Evolutionary conservation across 1,140 invertebrate species (phyloP), one percentile per base, ranked within the genome.

Genomic region (Holotrichia oblita): DNA sequence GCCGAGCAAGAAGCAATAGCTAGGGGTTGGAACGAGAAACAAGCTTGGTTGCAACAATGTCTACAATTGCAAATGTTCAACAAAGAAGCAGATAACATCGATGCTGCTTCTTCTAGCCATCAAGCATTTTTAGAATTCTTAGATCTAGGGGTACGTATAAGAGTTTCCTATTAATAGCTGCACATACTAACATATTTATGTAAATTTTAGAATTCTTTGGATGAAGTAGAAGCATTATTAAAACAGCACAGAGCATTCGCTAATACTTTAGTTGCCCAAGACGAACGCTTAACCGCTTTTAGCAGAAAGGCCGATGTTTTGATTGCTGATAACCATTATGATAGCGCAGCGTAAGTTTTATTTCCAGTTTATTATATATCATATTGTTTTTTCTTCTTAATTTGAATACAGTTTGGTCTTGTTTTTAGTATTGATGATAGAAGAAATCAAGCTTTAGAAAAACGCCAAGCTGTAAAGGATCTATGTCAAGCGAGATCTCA

Each of bases 181-280:
- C n/a, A 17, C 3, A 55, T 6, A 55, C 48, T 55, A 55, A 55
- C 48, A 10, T 55, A 17, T 17, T 17, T 55, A 17, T 17, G 89
- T 73, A 20, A 76, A 74, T 59, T 73, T 80, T 59, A 48, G 94
- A 92, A 94, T 81, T 97, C 96, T 0, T 89, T 99, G 69, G 98
- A 99, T 87, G 96, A 98, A 83, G 97, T 98, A 7, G 96, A 99
- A 85, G 95, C 96, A 3, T 89, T 99, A 44, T 87, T 98, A 14
- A 99, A 99, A 87, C 91, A 96, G 69, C 98, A 99, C 84, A 92
- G 96, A 84, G 97, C 99, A 86, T 97, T 99, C 87, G 95, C 98
- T 84, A 97, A 96, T 83, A 97, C 96, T 22, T 89, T 99, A 3
- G 90, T 92, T 78, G 97, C 96, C 14, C 97, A 99, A 87, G 97